Evolutionary conservation across 2,888 invertebrate species (phyloP).

Genomic region (Ophion costatus): DNA sequence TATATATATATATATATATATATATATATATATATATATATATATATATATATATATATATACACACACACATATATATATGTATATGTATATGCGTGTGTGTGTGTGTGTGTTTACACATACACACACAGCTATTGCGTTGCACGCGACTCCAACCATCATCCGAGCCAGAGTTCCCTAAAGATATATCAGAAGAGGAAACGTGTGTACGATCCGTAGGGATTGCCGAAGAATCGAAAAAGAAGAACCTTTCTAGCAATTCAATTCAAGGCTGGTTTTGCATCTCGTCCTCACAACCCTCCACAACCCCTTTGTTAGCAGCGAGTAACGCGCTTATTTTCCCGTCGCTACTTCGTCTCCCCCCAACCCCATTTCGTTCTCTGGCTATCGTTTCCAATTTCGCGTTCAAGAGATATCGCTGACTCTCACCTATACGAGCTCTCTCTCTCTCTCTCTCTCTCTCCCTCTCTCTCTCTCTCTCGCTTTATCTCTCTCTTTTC

Average conservation of each 20-base stretch:
- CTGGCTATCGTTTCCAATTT: slow-evolving; percentile 83
- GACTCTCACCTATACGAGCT: slow-evolving; percentile 51
- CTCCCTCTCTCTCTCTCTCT: too few species aligned
- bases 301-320: slow-evolving; percentile 50
- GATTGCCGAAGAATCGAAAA: slow-evolving; percentile 39
- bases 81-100: too few species aligned
- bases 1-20: too few species aligned
- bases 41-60: too few species aligned
- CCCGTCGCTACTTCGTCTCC: slow-evolving; percentile 60
- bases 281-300: slow-evolving; percentile 39
- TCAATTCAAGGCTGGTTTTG: slow-evolving; percentile 54
- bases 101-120: too few species aligned
- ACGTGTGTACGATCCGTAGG: slow-evolving; percentile 46
- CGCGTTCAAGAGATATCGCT: slow-evolving; percentile 80
- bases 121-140: too few species aligned
- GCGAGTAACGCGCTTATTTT: slow-evolving; percentile 55
- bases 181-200: slow-evolving; percentile 20
- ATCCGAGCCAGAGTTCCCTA: background rate
- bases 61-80: too few species aligned
- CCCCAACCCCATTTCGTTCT: slow-evolving; percentile 75
- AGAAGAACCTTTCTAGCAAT: slow-evolving; percentile 52
- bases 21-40: too few species aligned
- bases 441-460: slow-evolving; percentile 15
- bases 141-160: too few species aligned
- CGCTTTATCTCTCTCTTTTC: too few species aligned